These are phyloP conservation scores for Oscheius sp. DNA, from an alignment of 2,888 invertebrate genomes.

Conservation along the genomic window DNA sequence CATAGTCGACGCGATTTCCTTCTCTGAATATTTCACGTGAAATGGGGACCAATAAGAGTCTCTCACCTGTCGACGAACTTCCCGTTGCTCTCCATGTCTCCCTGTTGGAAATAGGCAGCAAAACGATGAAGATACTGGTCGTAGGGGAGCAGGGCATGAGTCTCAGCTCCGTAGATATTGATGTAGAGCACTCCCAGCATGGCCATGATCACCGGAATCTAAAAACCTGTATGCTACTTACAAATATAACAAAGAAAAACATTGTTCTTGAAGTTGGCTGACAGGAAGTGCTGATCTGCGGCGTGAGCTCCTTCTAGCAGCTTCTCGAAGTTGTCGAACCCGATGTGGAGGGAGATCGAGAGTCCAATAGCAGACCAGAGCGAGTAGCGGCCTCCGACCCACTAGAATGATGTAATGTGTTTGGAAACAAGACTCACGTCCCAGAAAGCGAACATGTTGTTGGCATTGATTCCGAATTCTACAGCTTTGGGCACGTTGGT, in stretches of 20 bases:
- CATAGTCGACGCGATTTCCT: constrained; percentile 76
- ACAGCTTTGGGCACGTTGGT: constrained; percentile 93
- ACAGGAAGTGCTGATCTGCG: constrained; percentile 92
- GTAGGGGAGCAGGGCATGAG: constrained; percentile 94
- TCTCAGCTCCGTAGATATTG: constrained; percentile 94
- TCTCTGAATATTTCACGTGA: constrained; percentile 42
- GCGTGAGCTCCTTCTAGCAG: constrained; percentile 90
- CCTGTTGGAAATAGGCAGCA: constrained; percentile 98
- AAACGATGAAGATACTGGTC: constrained; percentile 97
- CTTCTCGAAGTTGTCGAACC: constrained; percentile 90
- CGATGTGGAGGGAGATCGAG: constrained; percentile 91
- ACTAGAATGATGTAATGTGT: constrained; percentile 75
- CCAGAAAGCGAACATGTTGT: constrained; percentile 99
- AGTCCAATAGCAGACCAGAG: constrained; percentile 99
- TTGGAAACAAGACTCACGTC: constrained; percentile 78
- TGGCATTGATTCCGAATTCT: constrained; percentile 94
- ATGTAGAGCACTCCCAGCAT: constrained; percentile 88
- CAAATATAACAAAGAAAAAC: constrained; percentile 76
- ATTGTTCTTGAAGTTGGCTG: constrained; percentile 88
- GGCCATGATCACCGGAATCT: constrained; percentile 93
- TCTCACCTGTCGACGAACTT: constrained; percentile 80
- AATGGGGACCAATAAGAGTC: background rate
- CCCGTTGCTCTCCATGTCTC: constrained; percentile 92
- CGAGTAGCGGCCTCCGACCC: constrained; percentile 98
- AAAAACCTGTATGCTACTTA: constrained; percentile 3